Evolutionary conservation across 2,797 vertebrate genomes (phyloP).

Genomic region (Coilia nasus): DNA sequence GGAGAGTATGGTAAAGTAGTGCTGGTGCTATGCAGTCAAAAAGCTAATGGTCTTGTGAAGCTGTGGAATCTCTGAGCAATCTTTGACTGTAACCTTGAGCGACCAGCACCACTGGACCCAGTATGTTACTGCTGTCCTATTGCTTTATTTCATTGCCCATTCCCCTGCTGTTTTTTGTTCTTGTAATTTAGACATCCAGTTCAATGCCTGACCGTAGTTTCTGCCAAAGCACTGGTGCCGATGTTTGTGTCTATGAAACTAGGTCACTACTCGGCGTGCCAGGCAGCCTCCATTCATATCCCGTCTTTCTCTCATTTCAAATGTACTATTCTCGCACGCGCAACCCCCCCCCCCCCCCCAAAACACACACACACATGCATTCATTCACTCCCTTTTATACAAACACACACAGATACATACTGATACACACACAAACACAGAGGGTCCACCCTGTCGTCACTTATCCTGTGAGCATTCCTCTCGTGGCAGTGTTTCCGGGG

Average conservation of each 20-base stretch:
- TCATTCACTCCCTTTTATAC: conserved; percentile 21
- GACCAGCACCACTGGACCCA: not conserved
- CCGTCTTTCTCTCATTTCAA: conserved; percentile 58
- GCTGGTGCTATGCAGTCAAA: not conserved
- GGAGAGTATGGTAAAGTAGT: too few relatives aligned
- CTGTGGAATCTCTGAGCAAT: not conserved
- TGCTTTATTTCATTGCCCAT: conserved; percentile 8
- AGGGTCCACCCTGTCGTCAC: not conserved
- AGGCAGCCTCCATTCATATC: conserved; percentile 68
- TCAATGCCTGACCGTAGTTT: conserved; percentile 11
- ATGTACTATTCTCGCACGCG: not conserved
- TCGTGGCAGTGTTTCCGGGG: not conserved
- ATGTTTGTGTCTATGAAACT: conserved; percentile 63
- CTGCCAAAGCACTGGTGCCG: conserved; percentile 33
- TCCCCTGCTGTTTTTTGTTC: conserved; percentile 15
- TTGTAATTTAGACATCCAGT: conserved; percentile 14
- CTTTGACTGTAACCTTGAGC: not conserved
- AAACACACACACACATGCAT: conserved; percentile 43
- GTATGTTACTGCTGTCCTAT: not conserved
- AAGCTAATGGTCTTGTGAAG: not conserved
- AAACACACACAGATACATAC: conserved; percentile 43
- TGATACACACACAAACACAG: not conserved
- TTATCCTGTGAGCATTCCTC: not conserved
- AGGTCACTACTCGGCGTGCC: conserved; percentile 74
- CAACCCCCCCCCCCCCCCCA: too few relatives aligned